These are phyloP conservation scores for Gallinago nigripennis DNA, from an alignment of 2,797 vertebrate species.

Conservation along the genomic window DNA sequence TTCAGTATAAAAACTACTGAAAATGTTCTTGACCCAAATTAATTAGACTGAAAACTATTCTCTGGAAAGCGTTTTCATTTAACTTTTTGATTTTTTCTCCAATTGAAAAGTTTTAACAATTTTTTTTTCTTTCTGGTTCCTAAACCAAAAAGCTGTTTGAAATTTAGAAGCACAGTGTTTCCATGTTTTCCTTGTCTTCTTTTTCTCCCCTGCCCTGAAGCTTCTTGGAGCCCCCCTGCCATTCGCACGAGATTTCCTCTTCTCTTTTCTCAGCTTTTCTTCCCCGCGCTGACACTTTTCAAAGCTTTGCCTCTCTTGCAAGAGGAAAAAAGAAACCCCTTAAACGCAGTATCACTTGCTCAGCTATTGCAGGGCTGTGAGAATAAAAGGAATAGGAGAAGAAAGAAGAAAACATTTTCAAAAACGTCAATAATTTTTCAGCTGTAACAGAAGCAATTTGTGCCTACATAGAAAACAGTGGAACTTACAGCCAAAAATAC, in stretches of 20 bases:
- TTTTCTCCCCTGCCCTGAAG: background rate
- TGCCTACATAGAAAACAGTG: background rate
- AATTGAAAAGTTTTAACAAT: background rate
- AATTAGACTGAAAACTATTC: background rate
- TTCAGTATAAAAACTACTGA: background rate
- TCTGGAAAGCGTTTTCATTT: background rate
- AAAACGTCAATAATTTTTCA: background rate
- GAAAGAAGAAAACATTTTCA: background rate
- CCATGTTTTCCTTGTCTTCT: background rate
- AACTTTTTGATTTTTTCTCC: background rate
- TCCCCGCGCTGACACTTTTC: background rate
- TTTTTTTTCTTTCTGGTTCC: background rate
- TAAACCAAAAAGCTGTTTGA: background rate
- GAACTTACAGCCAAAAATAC: background rate
- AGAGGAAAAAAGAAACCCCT: background rate
- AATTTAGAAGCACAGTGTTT: background rate
- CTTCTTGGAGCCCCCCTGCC: background rate
- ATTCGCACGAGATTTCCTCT: accelerated
- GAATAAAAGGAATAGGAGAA: background rate
- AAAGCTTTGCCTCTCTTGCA: background rate
- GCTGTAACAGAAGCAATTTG: background rate
- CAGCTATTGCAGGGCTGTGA: background rate
- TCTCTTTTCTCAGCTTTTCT: background rate
- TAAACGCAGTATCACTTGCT: background rate
- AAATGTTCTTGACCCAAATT: background rate